Conservation (phyloP, 2,888 invertebrate species). For the Antheraea yamamai region DNA sequence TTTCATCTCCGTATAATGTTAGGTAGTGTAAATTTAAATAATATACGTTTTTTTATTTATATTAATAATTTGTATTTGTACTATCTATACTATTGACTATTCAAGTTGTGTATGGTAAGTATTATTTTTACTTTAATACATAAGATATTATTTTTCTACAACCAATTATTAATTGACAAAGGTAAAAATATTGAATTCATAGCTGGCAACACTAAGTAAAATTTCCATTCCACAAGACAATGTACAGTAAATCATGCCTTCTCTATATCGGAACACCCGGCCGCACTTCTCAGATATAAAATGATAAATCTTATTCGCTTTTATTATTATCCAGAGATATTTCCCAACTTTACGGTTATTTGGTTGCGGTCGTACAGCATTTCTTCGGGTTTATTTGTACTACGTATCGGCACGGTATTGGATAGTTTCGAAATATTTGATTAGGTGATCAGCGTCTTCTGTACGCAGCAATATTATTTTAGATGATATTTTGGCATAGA, state of each 20-base stretch:
- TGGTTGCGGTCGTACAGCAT: constrained; percentile 18
- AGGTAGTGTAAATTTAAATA: too few species aligned
- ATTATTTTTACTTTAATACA: too few species aligned
- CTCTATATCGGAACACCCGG: not conserved
- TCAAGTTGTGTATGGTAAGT: too few species aligned
- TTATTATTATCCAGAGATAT: constrained; percentile 21
- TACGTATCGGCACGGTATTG: constrained; percentile 2
- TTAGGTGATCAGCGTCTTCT: constrained; percentile 4
- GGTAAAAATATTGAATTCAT: not conserved
- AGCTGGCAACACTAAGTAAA: not conserved
- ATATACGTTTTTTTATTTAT: too few species aligned
- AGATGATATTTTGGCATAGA: not conserved
- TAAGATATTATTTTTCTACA: too few species aligned
- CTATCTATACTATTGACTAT: too few species aligned
- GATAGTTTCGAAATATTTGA: constrained; percentile 14
- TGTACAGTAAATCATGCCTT: constrained; percentile 10
- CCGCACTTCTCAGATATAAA: constrained; percentile 7
- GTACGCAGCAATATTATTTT: not conserved
- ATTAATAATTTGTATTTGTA: too few species aligned
- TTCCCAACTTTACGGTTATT: constrained; percentile 19
- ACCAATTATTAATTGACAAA: too few species aligned
- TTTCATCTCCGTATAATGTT: too few species aligned
- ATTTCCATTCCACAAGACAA: not conserved
- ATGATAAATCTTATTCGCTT: constrained; percentile 23
- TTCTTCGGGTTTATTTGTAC: constrained; percentile 19